Conservation (phyloP, 2,888 invertebrate species). For the Eristalis arbustorum region DNA sequence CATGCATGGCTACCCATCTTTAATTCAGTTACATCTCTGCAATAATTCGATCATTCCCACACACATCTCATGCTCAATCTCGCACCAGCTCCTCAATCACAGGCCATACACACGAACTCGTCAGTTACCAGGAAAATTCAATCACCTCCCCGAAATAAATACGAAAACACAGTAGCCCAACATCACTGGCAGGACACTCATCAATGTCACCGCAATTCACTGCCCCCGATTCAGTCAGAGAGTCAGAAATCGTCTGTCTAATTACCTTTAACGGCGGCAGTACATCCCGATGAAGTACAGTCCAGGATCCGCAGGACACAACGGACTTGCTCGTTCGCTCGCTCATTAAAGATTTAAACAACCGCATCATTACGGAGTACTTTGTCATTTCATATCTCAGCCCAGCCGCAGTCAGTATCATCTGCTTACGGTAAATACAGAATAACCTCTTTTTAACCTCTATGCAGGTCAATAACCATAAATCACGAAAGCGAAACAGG, state of each 20-base stretch:
- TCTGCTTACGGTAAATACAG: constrained; percentile 52
- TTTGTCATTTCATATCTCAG: constrained; percentile 60
- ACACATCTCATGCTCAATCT: neutral
- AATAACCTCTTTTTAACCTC: constrained; percentile 58
- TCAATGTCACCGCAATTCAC: neutral
- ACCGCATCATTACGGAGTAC: constrained; percentile 63
- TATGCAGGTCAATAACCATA: constrained; percentile 68
- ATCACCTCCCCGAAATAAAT: neutral
- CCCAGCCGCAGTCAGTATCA: constrained; percentile 39
- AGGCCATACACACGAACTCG: neutral
- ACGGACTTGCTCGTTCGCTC: neutral
- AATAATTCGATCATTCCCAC: neutral
- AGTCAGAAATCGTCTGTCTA: neutral
- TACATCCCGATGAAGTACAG: neutral
- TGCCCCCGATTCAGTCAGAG: neutral
- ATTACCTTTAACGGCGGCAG: neutral
- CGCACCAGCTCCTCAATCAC: neutral
- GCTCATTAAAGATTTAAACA: constrained; percentile 66
- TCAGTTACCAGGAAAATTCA: neutral
- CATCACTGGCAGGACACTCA: neutral
- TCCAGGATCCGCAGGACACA: neutral
- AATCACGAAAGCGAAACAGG: constrained; percentile 39
- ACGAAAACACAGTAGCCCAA: neutral
- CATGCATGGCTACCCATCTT: too few relatives aligned
- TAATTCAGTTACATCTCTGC: neutral